phyloP scores from a whole-genome alignment of 2,113 vertebrate genomes.

The Microcebus griseorufus region DNA sequence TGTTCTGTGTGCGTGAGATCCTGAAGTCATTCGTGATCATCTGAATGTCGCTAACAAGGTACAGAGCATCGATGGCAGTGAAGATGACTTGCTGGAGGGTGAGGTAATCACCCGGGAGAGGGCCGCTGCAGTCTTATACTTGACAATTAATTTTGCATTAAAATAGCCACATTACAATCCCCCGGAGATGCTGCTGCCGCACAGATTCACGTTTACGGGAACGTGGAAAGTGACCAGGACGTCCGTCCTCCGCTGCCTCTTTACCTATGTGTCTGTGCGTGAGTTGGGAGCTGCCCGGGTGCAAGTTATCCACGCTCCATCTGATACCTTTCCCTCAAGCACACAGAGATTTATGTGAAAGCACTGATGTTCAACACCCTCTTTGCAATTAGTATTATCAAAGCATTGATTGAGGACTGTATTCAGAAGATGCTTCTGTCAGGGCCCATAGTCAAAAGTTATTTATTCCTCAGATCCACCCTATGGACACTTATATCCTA shows the following conservation, averaged over 20 bases:
- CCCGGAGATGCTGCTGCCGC: not conserved
- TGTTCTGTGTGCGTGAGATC: not conserved
- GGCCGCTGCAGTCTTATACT: not conserved
- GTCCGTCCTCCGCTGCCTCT: not conserved
- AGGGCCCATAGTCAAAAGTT: not conserved
- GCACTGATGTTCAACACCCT: not conserved
- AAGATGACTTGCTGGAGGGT: not conserved
- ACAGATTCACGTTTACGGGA: not conserved
- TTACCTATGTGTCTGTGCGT: rapidly evolving
- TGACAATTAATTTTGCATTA: conserved; percentile 61
- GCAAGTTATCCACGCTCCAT: not conserved
- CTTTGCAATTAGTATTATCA: not conserved
- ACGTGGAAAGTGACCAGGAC: not conserved
- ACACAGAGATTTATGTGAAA: not conserved
- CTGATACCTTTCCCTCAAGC: not conserved
- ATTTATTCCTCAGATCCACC: not conserved
- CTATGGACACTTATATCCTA: not conserved
- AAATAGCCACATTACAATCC: conserved; percentile 38
- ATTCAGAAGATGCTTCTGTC: not conserved
- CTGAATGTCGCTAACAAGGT: not conserved
- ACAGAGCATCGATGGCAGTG: not conserved
- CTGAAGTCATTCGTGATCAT: not conserved
- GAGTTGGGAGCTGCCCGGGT: not conserved
- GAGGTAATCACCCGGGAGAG: not conserved
- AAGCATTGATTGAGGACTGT: not conserved